Evolutionary conservation across 2,113 vertebrate species (phyloP).

Genomic region (Forbesichthys agassizii): DNA sequence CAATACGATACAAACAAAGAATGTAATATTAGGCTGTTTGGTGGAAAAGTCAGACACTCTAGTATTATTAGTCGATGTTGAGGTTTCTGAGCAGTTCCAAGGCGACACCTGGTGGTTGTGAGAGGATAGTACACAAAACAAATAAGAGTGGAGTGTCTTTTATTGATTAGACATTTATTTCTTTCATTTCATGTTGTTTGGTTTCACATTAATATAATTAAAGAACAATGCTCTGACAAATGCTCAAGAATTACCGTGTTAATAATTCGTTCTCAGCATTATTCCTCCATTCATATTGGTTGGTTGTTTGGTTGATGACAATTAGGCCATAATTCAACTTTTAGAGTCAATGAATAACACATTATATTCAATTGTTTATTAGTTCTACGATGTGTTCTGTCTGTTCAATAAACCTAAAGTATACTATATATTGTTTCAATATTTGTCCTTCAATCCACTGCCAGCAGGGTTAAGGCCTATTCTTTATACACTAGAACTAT

Average conservation of each 20-base stretch:
- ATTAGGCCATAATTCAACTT: no score
- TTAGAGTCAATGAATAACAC: conserved; percentile 2
- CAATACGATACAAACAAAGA: background rate
- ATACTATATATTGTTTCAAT: background rate
- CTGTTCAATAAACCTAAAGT: no score
- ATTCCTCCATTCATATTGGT: background rate
- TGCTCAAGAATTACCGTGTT: background rate
- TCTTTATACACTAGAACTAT: conserved; percentile 40
- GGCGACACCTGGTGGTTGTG: conserved; percentile 14
- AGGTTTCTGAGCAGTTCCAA: background rate
- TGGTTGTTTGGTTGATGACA: no score
- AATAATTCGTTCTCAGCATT: background rate
- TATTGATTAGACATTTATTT: no score
- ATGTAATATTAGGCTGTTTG: background rate
- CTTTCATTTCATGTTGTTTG: no score
- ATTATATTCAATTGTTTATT: conserved; percentile 26
- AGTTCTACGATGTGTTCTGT: background rate
- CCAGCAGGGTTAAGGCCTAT: conserved; percentile 10
- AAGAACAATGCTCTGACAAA: background rate
- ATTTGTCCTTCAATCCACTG: conserved; percentile 5
- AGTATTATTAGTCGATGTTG: background rate
- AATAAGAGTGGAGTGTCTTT: no score
- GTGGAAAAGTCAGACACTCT: background rate
- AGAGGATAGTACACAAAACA: background rate
- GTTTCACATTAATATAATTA: background rate